Evolutionary conservation across 2,797 vertebrate species (phyloP).

Genomic region (Cossypha caffra): DNA sequence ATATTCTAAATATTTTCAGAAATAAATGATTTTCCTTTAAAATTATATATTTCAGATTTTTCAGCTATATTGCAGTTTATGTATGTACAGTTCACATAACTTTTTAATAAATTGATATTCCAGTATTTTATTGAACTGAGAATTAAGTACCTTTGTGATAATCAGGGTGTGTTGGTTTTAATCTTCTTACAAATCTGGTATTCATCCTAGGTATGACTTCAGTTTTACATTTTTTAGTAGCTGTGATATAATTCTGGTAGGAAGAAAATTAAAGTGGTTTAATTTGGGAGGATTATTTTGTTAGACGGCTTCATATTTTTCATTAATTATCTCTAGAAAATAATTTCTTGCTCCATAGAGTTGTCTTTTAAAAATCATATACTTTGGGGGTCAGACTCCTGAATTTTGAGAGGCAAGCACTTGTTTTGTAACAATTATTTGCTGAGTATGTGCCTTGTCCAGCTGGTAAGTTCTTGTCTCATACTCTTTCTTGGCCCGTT

Average conservation of each 20-base stretch:
- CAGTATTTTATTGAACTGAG: conserved; percentile 73
- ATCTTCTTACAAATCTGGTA: conserved; percentile 44
- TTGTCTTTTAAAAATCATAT: not conserved
- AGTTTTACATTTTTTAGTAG: not conserved
- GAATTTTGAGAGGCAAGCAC: not conserved
- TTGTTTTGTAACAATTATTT: not conserved
- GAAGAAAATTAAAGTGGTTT: not conserved
- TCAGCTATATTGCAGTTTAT: conserved; percentile 67
- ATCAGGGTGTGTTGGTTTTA: conserved; percentile 39
- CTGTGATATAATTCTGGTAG: not conserved
- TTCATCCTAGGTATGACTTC: conserved; percentile 23
- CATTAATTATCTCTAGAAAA: not conserved
- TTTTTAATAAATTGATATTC: conserved; percentile 77
- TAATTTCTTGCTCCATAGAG: not conserved
- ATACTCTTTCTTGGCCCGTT: not conserved
- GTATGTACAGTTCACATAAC: conserved; percentile 76
- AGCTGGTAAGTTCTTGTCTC: not conserved
- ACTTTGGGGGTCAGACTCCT: not conserved
- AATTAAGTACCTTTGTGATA: conserved; percentile 63
- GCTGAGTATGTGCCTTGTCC: not conserved
- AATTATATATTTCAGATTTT: conserved; percentile 75
- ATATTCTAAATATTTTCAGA: conserved; percentile 77
- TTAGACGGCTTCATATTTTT: not conserved
- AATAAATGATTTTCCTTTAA: conserved; percentile 72
- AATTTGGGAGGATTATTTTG: not conserved